Conservation (phyloP, 1,140 invertebrate genomes). For the Musca vetustissima region DNA sequence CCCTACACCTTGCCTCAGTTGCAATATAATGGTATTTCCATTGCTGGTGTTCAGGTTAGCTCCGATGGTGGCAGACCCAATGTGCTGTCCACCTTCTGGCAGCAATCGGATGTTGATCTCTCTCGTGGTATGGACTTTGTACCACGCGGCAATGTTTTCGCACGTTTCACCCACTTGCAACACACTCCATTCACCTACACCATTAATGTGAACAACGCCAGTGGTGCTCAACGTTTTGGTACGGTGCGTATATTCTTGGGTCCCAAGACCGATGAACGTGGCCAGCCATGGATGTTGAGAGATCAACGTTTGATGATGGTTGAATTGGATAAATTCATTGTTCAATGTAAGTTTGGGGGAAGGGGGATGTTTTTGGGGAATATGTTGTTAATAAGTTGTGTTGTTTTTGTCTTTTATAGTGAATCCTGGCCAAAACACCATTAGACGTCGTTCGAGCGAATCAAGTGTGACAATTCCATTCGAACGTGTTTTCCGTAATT, state of each 20-base stretch:
- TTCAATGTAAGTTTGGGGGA: conserved; percentile 60
- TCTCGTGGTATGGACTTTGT: too few relatives aligned
- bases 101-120: conserved; percentile 73
- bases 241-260: conserved; percentile 77
- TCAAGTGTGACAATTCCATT: conserved; percentile 75
- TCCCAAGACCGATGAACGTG: conserved; percentile 69
- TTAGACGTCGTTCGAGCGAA: conserved; percentile 63
- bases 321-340: conserved; percentile 76
- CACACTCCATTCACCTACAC: conserved; percentile 70
- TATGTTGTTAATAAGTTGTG: neutral
- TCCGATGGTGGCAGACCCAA: conserved; percentile 59
- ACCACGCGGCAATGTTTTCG: conserved; percentile 69
- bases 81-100: conserved; percentile 69
- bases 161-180: conserved; percentile 73
- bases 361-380: neutral
- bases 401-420: conserved; percentile 58
- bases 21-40: conserved; percentile 64
- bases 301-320: conserved; percentile 73
- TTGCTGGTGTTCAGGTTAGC: conserved; percentile 60
- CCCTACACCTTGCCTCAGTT: conserved; percentile 64
- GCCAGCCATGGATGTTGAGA: conserved; percentile 63
- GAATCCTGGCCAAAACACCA: conserved; percentile 64
- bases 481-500: conserved; percentile 68
- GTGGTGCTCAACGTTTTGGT: conserved; percentile 60
- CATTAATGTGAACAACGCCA: conserved; percentile 66